Base-by-base conservation (phyloP, 2,113 vertebrate species). In the Amazona vittata region DNA sequence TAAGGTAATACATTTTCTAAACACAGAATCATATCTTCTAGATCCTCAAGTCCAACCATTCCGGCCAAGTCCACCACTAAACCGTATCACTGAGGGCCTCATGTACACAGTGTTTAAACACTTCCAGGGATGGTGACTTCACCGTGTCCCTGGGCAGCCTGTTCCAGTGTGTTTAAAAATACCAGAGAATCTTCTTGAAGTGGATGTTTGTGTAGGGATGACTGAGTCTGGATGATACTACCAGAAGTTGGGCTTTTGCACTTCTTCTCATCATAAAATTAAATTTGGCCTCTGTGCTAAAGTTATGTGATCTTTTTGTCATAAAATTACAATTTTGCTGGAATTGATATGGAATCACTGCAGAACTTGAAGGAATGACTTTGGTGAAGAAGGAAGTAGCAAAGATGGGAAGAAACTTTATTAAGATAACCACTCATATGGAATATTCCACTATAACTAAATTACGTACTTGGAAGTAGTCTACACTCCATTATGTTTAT, bases 1-100 rank as follows among this genome's bases (percentile, higher is more conserved):
- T 21, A 99, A 99, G 98, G 99, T 99, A 98, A 90, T 26, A 15
- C 8, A 3, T 90, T 87, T 83, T 65, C 50, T 83, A 29, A 90
- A 88, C 7, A 5, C 21, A 59, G 57, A 35, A 35, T 59, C 33
- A 59, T 35, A 59, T 33, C 21, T 35, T 35, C 57, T 35, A 35
- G n/a, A 35, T 24, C 33, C 21, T 59, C 33, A 35, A 35, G 53
- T 55, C 17, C 17, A 55, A 33, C 29, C 53, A 33, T 33, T 55
- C 29, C 29, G 20, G 29, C 53, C 53, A 55, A 55, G 57, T 35
- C 33, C 33, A 15, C 33, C 33, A 24, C 33, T 35, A 35, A 59
- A 59, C 57, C 33, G 10, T 59, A 22, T 35, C 57, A 35, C 21
- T 35, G 35, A 59, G 57, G 33, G 57, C 21, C 21, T 59, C 21